phyloP scores from a whole-genome alignment of 2,113 vertebrate species.

The Dendrocopos noguchii region DNA sequence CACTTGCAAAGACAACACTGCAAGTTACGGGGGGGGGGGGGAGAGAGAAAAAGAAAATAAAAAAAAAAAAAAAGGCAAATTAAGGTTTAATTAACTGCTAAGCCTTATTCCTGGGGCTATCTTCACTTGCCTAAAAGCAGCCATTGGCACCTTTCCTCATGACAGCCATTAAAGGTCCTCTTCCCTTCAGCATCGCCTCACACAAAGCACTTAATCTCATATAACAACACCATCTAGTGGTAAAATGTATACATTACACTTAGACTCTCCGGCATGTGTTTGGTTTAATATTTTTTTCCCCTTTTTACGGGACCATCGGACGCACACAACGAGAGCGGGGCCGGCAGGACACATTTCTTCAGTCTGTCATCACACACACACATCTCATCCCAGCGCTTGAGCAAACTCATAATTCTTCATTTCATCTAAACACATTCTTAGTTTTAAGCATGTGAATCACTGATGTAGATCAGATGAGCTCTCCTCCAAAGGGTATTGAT shows the following conservation, averaged over 20 bases:
- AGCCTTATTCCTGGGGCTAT: background rate
- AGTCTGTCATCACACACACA: background rate
- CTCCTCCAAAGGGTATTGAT: background rate
- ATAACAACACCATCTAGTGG: slow-evolving; percentile 69
- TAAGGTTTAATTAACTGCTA: background rate
- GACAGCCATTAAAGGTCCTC: background rate
- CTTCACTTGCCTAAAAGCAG: background rate
- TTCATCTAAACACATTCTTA: background rate
- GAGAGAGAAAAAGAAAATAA: background rate
- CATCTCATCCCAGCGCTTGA: background rate
- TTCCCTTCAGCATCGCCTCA: background rate
- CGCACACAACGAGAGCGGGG: background rate
- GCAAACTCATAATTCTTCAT: background rate
- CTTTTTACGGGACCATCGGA: background rate
- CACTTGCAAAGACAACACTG: background rate
- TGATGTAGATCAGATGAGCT: background rate
- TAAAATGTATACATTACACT: slow-evolving; percentile 37
- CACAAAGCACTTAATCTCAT: slow-evolving; percentile 39
- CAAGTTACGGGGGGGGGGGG: background rate
- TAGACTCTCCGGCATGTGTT: background rate
- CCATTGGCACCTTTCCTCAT: background rate
- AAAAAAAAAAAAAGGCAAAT: background rate
- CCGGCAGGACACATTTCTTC: background rate
- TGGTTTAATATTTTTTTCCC: background rate
- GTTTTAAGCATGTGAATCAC: background rate